Evolutionary conservation across 53 echinoderm and acorn worm genomes (phyloP).

Genomic region (Henricia sp.): DNA sequence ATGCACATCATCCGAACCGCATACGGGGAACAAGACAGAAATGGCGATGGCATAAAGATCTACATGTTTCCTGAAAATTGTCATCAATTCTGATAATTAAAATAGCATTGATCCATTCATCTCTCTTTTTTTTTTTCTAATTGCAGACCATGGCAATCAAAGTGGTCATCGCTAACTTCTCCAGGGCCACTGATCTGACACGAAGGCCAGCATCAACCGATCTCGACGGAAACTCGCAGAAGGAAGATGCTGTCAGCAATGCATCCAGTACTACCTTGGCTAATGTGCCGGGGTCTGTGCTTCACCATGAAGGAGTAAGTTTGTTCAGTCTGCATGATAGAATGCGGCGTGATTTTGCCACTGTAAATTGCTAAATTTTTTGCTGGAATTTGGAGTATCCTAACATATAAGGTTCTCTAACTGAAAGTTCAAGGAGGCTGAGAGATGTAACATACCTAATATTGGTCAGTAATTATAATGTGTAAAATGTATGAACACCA

Average conservation of each 20-base stretch:
- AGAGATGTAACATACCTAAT: no score
- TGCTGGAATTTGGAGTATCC: not conserved
- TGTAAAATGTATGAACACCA: no score
- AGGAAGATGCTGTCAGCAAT: constrained; percentile 13
- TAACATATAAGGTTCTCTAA: no score
- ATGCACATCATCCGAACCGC: no score
- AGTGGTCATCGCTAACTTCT: constrained; percentile 92
- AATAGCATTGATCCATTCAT: not conserved
- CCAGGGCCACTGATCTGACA: constrained; percentile 82
- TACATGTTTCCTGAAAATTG: no score
- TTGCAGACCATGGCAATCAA: constrained; percentile 84
- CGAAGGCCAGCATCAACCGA: constrained; percentile 35
- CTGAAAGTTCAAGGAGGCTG: no score
- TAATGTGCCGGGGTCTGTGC: constrained; percentile 35
- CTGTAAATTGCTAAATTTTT: not conserved
- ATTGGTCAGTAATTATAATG: no score
- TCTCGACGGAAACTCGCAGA: not conserved
- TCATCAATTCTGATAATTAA: no score
- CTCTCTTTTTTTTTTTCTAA: constrained; percentile 1
- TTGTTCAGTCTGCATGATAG: not conserved
- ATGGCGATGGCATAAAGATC: no score
- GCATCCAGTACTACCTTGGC: not conserved
- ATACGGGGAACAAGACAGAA: no score
- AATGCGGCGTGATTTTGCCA: not conserved
- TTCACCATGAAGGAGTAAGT: constrained; percentile 29